Evolutionary conservation across 1,140 invertebrate genomes (phyloP), one percentile per base, ranked within the genome.

Genomic region (Drosophila albomicans): DNA sequence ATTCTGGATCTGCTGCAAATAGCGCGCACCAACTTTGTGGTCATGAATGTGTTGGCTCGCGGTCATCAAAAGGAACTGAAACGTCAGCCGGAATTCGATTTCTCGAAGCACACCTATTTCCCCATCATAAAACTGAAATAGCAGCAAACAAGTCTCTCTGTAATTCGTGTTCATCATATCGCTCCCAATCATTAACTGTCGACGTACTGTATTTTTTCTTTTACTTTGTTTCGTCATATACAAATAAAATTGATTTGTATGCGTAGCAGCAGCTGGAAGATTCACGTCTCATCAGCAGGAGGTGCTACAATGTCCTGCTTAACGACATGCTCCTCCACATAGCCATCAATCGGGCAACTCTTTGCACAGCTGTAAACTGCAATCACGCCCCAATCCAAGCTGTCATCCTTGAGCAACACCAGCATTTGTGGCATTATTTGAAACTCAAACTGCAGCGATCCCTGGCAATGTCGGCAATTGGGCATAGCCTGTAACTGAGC

Each of bases 361-460:
- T 94, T 94, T 89, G 94, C 93, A 92, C 98, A 99, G 0, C 97
- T 98, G 87, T 97, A 99, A 10, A 99, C 93, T 51, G 95, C 94
- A 52, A 99, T 89, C 38, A 97, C 95, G 41, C 98, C 98, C 97
- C 97, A 99, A 93, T 99, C 98, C 32, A 99, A 93, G 76, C 94
- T 95, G 13, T 97, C 95, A 57, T 97, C 94, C 63, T 95, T 94
- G 1, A 98, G 92, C 76, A 95, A 94, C 84, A 96, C 96, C 20
- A 99, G 92, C 51, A 99, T 93, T 93, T 99, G 98, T 1, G 98
- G 98, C 96, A 99, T 97, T 52, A 99, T 95, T 95, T 98, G 97
- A 94, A 98, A 98, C 93, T 99, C 98, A 95, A 98, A 99, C 78
- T 96, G 94, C 75, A 98, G 95, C 69, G 94, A 93, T 13, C 94